phyloP scores from a whole-genome alignment of 2,797 vertebrate species.

The Myoxocephalus aenaeus region DNA sequence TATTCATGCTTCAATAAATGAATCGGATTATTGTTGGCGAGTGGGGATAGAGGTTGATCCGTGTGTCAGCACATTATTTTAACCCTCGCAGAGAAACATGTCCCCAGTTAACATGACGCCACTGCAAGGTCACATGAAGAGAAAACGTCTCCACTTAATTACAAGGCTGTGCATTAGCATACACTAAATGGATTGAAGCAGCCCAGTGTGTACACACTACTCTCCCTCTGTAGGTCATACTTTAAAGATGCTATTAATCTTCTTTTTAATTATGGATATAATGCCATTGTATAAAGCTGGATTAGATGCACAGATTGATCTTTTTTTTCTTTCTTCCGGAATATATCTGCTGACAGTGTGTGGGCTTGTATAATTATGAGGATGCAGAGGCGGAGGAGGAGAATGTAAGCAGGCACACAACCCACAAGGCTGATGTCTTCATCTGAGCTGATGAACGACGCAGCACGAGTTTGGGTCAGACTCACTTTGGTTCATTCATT shows the following conservation, averaged over 20 bases:
- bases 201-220: constrained; percentile 52
- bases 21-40: constrained; percentile 30
- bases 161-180: constrained; percentile 49
- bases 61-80: constrained; percentile 43
- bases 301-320: constrained; percentile 70
- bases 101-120: constrained; percentile 39
- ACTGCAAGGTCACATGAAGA: constrained; percentile 63
- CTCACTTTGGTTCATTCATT: not conserved
- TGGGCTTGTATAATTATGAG: constrained; percentile 58
- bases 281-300: constrained; percentile 58
- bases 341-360: constrained; percentile 53
- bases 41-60: constrained; percentile 9
- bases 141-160: constrained; percentile 56
- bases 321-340: constrained; percentile 14
- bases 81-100: constrained; percentile 40
- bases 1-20: constrained; percentile 36
- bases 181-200: constrained; percentile 36
- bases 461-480: not conserved
- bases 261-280: constrained; percentile 74
- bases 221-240: constrained; percentile 63
- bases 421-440: constrained; percentile 1
- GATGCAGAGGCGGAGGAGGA: constrained; percentile 17
- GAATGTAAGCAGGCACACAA: constrained; percentile 3
- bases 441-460: not conserved
- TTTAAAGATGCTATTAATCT: constrained; percentile 74